These are phyloP conservation scores for Gallirallus australis DNA, from an alignment of 2,797 vertebrate species.

Conservation along the genomic window DNA sequence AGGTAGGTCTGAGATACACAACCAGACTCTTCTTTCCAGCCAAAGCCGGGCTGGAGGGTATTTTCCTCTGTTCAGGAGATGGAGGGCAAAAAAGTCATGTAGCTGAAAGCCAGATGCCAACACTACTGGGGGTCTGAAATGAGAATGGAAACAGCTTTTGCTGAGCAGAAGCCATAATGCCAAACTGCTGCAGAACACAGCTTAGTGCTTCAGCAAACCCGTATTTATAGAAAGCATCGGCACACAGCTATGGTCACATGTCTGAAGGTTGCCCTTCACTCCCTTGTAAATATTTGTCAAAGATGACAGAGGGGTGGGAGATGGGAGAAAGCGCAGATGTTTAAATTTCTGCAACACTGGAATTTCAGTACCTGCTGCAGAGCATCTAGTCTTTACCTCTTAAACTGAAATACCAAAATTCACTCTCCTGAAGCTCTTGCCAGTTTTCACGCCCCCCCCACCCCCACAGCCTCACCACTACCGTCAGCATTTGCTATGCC, in stretches of 20 bases:
- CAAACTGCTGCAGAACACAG: not conserved
- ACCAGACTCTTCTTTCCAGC: not conserved
- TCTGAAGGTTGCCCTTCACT: constrained; percentile 59
- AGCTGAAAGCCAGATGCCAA: constrained; percentile 18
- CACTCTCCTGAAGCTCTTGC: not conserved
- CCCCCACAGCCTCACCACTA: constrained; percentile 46
- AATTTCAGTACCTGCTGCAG: constrained; percentile 29
- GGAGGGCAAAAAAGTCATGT: constrained; percentile 21
- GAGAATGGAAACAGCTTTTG: constrained; percentile 35
- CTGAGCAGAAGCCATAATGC: constrained; percentile 37
- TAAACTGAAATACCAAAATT: constrained; percentile 42
- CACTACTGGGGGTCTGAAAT: constrained; percentile 27
- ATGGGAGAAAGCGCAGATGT: constrained; percentile 5
- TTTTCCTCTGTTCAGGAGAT: not conserved
- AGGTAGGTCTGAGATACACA: not conserved
- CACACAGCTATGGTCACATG: constrained; percentile 14
- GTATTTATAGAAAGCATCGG: constrained; percentile 45
- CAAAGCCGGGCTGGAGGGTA: not conserved
- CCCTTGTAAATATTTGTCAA: constrained; percentile 62
- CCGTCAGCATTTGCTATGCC: constrained; percentile 52
- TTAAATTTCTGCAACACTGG: not conserved
- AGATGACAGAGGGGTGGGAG: constrained; percentile 37
- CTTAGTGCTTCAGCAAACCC: constrained; percentile 16
- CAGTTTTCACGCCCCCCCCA: constrained; percentile 46
- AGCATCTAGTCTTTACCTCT: constrained; percentile 10